Evolutionary conservation across 2,113 vertebrate species (phyloP).

Genomic region (Semicossyphus pulcher): DNA sequence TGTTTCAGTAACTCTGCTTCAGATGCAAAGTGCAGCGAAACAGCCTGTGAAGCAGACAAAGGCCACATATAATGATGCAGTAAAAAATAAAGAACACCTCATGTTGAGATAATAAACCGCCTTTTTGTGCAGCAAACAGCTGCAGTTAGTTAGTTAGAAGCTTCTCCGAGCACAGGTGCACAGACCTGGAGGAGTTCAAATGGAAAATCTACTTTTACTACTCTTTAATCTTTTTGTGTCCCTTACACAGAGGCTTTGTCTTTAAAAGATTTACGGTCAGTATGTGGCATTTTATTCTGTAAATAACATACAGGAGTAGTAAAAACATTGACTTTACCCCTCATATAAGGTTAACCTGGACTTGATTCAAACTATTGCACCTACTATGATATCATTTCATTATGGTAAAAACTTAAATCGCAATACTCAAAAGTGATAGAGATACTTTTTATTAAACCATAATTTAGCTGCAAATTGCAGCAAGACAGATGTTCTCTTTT

Average conservation of each 20-base stretch:
- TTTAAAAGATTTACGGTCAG: not conserved
- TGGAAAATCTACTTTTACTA: not conserved
- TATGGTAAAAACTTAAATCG: too few species aligned
- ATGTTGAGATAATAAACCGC: not conserved
- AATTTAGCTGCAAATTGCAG: too few species aligned
- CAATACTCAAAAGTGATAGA: too few species aligned
- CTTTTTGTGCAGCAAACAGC: not conserved
- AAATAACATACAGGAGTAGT: not conserved
- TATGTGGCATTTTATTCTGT: not conserved
- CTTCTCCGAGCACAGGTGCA: conserved; percentile 17
- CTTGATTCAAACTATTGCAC: too few species aligned
- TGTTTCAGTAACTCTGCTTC: conserved; percentile 4
- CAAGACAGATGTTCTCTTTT: too few species aligned
- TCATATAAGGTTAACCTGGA: too few species aligned
- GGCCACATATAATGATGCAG: conserved; percentile 29
- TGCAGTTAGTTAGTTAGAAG: not conserved
- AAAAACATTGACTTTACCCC: not conserved
- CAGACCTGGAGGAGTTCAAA: not conserved
- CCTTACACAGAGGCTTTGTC: not conserved
- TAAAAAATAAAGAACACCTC: not conserved
- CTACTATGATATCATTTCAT: too few species aligned
- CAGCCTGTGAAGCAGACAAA: not conserved
- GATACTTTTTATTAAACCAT: too few species aligned
- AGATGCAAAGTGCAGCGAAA: conserved; percentile 12
- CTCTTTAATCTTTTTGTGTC: not conserved